A percentile compares a stretch with the other conserved stretches of the same genome.
phyloP scores from a whole-genome alignment of 2,113 vertebrate genomes.

The Chaetodon trifascialis region DNA sequence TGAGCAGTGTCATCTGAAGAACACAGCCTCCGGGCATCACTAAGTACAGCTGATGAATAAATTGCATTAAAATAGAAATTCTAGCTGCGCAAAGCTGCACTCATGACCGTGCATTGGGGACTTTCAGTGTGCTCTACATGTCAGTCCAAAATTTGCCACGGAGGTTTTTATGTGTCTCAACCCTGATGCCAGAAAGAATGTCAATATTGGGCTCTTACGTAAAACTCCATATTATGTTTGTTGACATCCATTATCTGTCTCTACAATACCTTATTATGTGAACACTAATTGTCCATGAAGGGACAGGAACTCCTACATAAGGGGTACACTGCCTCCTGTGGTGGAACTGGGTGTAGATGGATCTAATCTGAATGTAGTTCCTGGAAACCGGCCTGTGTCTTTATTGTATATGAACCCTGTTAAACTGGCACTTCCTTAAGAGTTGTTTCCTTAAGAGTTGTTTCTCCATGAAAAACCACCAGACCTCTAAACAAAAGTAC shows the following conservation, averaged over 20 bases:
- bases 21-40: background rate
- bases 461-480: background rate
- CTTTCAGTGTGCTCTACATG: background rate
- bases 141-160: background rate
- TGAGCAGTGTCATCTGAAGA: background rate
- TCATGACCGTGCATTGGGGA: background rate
- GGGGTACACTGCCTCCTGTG: background rate
- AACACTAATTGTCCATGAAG: background rate
- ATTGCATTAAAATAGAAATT: slow-evolving; percentile 16
- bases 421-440: background rate
- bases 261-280: background rate
- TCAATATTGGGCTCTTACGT: background rate
- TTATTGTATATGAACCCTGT: background rate
- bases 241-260: background rate
- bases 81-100: background rate
- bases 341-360: background rate
- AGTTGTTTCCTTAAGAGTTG: background rate
- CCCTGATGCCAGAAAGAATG: background rate
- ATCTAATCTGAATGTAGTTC: background rate
- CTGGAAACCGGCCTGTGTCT: background rate
- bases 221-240: background rate
- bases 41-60: background rate
- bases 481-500: background rate
- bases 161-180: background rate
- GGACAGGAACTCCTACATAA: background rate